Percentiles rank a stretch among this genome's conserved stretches.
Conservation (phyloP, 1,140 invertebrate genomes). For the Panagrolaimus sp. region DNA sequence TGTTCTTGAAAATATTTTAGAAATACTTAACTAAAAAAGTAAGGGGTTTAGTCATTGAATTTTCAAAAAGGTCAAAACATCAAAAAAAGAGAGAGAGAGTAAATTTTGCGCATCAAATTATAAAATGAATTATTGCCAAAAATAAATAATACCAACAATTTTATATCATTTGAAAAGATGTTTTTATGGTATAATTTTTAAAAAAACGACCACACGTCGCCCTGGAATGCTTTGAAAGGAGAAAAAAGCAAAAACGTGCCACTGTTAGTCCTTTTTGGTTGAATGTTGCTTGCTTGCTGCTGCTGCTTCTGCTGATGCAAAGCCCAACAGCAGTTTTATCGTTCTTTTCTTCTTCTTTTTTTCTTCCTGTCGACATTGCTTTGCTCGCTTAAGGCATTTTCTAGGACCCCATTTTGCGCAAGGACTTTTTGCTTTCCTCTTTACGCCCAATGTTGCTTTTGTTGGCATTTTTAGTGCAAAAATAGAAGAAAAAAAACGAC, state of each 20-base stretch:
- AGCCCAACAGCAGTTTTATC: background rate
- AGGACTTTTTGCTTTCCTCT: too few species aligned
- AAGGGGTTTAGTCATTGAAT: too few species aligned
- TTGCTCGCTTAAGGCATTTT: constrained; percentile 15
- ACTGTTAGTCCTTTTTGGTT: background rate
- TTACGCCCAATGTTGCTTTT: constrained; percentile 7
- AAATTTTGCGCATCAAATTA: too few species aligned
- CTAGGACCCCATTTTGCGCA: background rate
- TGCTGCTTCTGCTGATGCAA: background rate
- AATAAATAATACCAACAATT: too few species aligned
- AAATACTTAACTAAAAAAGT: too few species aligned
- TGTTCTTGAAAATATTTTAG: too few species aligned
- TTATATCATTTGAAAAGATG: background rate
- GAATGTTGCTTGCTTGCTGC: background rate
- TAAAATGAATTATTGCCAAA: too few species aligned
- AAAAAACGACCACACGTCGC: constrained; percentile 13
- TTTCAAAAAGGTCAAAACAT: too few species aligned
- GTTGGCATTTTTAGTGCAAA: background rate
- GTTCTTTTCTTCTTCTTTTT: background rate
- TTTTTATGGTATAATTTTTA: background rate
- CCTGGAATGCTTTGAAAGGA: background rate
- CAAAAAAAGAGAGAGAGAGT: too few species aligned
- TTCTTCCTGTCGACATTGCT: constrained; percentile 7
- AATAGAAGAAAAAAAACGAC: background rate
- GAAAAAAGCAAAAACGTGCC: background rate